These are phyloP conservation scores for Acholoe squamosa DNA, from an alignment of 2,888 invertebrate genomes.

Conservation along the genomic window DNA sequence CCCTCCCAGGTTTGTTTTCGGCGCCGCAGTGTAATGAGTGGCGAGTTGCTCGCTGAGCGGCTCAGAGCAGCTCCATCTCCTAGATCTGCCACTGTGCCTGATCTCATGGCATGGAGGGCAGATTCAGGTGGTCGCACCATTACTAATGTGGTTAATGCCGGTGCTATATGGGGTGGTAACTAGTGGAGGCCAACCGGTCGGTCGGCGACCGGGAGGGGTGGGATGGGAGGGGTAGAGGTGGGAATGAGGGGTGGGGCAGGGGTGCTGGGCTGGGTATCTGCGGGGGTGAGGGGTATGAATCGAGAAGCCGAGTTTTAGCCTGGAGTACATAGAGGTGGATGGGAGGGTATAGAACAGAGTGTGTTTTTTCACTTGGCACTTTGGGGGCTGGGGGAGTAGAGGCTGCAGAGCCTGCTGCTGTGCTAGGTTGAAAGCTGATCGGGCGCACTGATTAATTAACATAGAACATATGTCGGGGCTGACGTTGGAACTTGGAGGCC, in stretches of 20 bases:
- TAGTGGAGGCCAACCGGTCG: constrained; percentile 10
- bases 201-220: not conserved
- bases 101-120: not conserved
- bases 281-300: not conserved
- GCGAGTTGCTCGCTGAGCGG: not conserved
- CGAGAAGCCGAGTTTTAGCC: no score
- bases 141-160: constrained; percentile 35
- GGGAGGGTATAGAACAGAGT: not conserved
- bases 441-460: constrained; percentile 52
- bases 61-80: not conserved
- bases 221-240: not conserved
- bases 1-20: constrained; percentile 25
- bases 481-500: constrained; percentile 15
- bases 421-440: constrained; percentile 48
- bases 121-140: not conserved
- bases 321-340: not conserved
- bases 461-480: constrained; percentile 53
- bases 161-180: constrained; percentile 38
- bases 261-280: not conserved
- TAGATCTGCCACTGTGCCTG: not conserved
- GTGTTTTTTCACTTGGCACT: constrained; percentile 60
- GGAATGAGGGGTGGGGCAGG: not conserved
- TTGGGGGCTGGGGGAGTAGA: not conserved
- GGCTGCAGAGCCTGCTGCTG: not conserved
- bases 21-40: constrained; percentile 22